Evolutionary conservation across 2,113 vertebrate genomes (phyloP), one percentile per base, ranked within the genome.

Genomic region (Oryzias melastigma): DNA sequence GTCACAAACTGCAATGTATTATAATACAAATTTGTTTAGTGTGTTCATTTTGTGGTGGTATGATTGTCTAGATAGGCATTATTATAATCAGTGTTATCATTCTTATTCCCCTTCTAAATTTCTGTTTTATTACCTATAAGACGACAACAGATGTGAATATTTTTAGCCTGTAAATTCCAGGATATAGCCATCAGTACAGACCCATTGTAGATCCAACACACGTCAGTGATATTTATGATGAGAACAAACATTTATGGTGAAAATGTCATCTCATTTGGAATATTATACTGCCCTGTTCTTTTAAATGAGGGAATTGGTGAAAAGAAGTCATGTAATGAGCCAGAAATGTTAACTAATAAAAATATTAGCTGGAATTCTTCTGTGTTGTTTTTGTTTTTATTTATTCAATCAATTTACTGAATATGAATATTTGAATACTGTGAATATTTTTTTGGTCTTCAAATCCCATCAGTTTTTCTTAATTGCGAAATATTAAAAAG

Each of bases 1-100:
- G 45, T 52, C 63, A 20, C 19, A 75, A 62, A 35, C 46, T 24
- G 55, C 43, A 67, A 51, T 72, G 14, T 52, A 29, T 22, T 57
- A 13, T 41, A 43, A 47, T 47, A 48, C 25, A 27, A 18, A 17
- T 40, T 41, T 63, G 5, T 42, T 0, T 17, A 43, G 18, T 20
- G 5, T 45, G 54, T 42, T 42, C 7, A 52, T 52, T 40, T 5
- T 24, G 54, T 15, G 6, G 27, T 40, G 15, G 41, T 18, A 1
- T 35, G 18, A 4, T 58, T 41, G 5, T 56, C 19, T 35, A 16
- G 54, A 52, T 44, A 59, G 24, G 19, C 47, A 27, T 46, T 47
- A 35, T 35, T 35, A 35, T 35, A 35, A 35, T 35, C 35, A 35
- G 35, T 35, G 10, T 35, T 35, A 35, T 27, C 25, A 27, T 35